Evolutionary conservation across 2,797 vertebrate genomes (phyloP), one percentile per base, ranked within the genome.

Genomic region (Vultur gryphus): DNA sequence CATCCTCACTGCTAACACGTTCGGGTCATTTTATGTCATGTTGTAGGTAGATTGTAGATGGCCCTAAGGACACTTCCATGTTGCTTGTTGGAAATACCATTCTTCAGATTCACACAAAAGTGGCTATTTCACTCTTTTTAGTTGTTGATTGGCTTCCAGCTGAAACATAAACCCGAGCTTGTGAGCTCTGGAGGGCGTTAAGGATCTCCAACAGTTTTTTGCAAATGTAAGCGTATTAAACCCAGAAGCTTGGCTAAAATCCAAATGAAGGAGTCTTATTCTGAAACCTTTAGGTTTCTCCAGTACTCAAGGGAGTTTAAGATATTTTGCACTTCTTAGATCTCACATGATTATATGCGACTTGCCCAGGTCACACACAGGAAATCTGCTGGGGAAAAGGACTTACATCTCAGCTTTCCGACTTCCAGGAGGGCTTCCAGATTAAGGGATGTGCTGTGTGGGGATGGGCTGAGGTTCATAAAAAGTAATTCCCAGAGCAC

Each of bases 111-210:
- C 35, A 13, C 83, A 54, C 51, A 37, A 9, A 78, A 86, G 66
- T 20, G 70, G 25, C 61, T 86, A 0, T 89, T 93, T 81, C 58
- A 49, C 41, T 76, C 54, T 41, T 95, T 65, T 51, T 11, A 2
- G 39, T 48, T 59, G 92, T 84, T 90, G 73, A 89, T 76, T n/a
- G 8, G 43, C 67, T 97, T 93, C 84, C 92, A 95, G 93, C 70
- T 94, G 90, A 90, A 96, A 94, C 70, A 51, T 49, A 73, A 95
- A 77, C 81, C 83, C 0, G 1, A 84, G 75, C 48, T 49, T 33
- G 71, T 71, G 91, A 90, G 93, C 88, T 91, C 96, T 91, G 81
- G 54, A 84, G 73, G 70, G 62, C 77, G 46, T 64, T 79, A 57
- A 93, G 84, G 84, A 65, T 77, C 89, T 59, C 84, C 6, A 0